Percentiles rank a stretch among this genome's conserved stretches.
phyloP scores from a whole-genome alignment of 2,113 vertebrate species.

The Xenotilapia leptura region DNA sequence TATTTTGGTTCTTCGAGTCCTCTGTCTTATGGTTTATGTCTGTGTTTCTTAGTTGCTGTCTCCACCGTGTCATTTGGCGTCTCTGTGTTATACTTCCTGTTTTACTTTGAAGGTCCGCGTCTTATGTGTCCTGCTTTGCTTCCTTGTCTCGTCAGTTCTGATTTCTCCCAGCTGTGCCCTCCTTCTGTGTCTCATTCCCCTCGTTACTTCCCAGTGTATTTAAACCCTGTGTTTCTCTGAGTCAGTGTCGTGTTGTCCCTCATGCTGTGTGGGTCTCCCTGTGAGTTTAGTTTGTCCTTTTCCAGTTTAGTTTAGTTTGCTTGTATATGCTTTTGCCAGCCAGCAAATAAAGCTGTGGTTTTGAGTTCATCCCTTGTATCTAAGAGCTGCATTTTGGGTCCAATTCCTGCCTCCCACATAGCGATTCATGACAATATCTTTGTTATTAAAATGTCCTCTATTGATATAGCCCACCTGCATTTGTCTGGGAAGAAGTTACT shows the following conservation, averaged over 20 bases:
- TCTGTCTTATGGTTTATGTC: neutral
- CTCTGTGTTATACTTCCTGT: too few relatives aligned
- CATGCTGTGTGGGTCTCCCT: accelerated
- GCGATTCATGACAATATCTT: neutral
- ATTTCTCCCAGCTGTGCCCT: neutral
- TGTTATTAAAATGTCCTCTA: constrained; percentile 6
- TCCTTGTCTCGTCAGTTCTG: neutral
- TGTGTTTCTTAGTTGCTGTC: neutral
- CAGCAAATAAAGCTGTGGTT: neutral
- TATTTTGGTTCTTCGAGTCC: accelerated
- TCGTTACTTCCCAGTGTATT: neutral
- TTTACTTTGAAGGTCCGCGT: neutral
- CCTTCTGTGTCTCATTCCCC: neutral
- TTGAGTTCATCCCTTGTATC: neutral
- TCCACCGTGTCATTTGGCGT: accelerated
- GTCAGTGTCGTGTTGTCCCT: accelerated
- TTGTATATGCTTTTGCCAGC: accelerated
- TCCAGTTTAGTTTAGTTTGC: neutral
- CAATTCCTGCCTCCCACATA: neutral
- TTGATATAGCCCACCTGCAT: neutral
- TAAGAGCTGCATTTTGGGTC: neutral
- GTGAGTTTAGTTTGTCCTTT: neutral
- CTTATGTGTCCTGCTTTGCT: neutral
- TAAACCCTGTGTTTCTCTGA: neutral
- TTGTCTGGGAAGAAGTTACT: neutral